Conservation (phyloP, 2,888 invertebrate genomes). For the Zonitis immaculata region DNA sequence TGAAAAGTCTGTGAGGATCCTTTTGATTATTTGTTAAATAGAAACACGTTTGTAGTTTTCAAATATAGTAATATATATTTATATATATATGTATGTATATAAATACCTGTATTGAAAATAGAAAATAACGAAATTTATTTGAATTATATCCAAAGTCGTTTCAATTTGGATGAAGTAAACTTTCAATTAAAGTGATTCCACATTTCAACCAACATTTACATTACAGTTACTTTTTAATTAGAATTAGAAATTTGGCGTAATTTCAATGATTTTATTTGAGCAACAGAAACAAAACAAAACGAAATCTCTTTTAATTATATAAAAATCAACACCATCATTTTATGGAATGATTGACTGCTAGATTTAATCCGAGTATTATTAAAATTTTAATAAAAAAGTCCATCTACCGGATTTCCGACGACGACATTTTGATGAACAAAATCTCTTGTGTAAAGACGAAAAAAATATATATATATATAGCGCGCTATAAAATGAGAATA, state of each 20-base stretch:
- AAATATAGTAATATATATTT: neutral
- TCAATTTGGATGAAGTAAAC: conserved; percentile 12
- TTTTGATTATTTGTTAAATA: conserved; percentile 26
- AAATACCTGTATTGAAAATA: neutral
- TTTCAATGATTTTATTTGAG: no score
- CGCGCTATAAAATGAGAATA: neutral
- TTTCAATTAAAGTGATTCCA: conserved; percentile 18
- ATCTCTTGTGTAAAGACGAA: neutral
- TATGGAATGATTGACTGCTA: neutral
- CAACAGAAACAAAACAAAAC: no score
- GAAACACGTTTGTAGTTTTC: conserved; percentile 24
- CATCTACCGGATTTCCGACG: neutral
- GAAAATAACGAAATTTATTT: neutral
- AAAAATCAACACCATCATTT: no score
- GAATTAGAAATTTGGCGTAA: conserved; percentile 16
- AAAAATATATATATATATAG: neutral
- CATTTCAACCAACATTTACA: conserved; percentile 22
- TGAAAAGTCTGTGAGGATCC: no score
- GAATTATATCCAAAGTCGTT: neutral
- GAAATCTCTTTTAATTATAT: no score
- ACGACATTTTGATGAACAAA: neutral
- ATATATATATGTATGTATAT: neutral
- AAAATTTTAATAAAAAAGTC: neutral
- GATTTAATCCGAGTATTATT: neutral
- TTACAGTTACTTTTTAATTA: conserved; percentile 28